Evolutionary conservation across 2,797 vertebrate species (phyloP), one percentile per base, ranked within the genome.

Genomic region (Danio choprae): DNA sequence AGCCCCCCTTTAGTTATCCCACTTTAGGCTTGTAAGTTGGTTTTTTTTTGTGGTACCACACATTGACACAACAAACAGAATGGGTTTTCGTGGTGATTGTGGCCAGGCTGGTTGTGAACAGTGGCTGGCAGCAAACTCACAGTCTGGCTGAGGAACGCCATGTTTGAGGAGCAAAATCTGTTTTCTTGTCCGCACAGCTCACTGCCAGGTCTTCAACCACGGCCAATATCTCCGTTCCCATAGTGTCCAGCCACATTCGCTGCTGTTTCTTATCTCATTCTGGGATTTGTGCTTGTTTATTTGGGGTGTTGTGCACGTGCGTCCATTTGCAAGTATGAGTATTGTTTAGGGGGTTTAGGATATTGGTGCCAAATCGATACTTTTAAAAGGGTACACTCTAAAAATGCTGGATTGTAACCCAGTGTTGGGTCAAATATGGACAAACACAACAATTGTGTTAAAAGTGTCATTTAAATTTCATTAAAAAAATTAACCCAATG

Each of bases 131-230:
- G 48, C 6, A 16, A 74, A 77, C 84, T 79, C 77, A 62, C 81
- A 82, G 77, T 62, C 84, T 85, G 87, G 86, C 86, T 85, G 79
- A 74, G 84, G 68, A 81, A 65, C 55, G 91, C 93, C 88, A 89
- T 94, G 93, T 94, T 94, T 96, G 94, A 94, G 94, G 92, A 94
- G 91, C 90, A 90, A 95, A 94, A 94, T 94, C 94, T 93, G 94
- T 93, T 93, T 29, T 93, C 92, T 91, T 93, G 93, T 94, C 94
- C 79, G 51, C 15, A 51, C 55, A 75, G 29, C 86, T 95, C 94
- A 92, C 94, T 94, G 95, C 92, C 92, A 95, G 94, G 94, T 93
- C 92, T 95, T 93, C 91, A 93, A 94, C 93, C 93, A 91, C 92
- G 94, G 95, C 95, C 95, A 95, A 92, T 91, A 92, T 91, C 93